A percentile compares a stretch with the other conserved stretches of the same genome.
Conservation (phyloP, 2,113 vertebrate genomes). For the Asarcornis scutulata region DNA sequence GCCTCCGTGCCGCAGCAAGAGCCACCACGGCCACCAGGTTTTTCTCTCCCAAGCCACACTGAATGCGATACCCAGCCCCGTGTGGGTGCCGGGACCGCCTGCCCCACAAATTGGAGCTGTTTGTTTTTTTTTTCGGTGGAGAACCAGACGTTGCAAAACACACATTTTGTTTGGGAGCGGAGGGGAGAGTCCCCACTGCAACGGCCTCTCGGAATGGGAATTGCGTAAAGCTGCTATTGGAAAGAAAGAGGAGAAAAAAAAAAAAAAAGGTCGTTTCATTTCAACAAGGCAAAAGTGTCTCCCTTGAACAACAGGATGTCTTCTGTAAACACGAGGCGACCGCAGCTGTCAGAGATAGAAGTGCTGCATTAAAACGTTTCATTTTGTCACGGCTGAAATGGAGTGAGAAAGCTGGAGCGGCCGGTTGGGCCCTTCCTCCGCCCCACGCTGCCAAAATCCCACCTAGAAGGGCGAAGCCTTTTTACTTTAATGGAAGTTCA, state of each 20-base stretch:
- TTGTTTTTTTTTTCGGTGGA: background rate
- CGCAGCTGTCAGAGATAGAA: conserved; percentile 49
- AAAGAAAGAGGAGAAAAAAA: background rate
- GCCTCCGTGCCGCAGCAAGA: rapidly evolving
- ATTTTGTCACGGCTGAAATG: background rate
- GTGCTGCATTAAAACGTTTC: background rate
- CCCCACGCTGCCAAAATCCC: background rate
- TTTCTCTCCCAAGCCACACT: background rate
- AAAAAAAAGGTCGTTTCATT: background rate
- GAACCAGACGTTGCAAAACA: background rate
- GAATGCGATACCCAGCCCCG: rapidly evolving
- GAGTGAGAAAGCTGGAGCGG: background rate
- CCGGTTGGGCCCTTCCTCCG: background rate
- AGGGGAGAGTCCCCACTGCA: background rate
- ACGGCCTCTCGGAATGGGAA: background rate
- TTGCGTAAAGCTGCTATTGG: background rate
- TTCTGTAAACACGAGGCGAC: conserved; percentile 56
- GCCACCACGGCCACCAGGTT: background rate
- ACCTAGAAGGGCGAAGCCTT: background rate
- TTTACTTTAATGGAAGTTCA: conserved; percentile 8
- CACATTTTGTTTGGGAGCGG: background rate
- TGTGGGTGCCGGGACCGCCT: background rate
- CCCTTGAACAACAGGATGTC: conserved; percentile 60
- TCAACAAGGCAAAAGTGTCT: background rate
- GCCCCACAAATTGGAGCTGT: background rate